Conservation (phyloP, 1,140 invertebrate species). For the Papilio dardanus region DNA sequence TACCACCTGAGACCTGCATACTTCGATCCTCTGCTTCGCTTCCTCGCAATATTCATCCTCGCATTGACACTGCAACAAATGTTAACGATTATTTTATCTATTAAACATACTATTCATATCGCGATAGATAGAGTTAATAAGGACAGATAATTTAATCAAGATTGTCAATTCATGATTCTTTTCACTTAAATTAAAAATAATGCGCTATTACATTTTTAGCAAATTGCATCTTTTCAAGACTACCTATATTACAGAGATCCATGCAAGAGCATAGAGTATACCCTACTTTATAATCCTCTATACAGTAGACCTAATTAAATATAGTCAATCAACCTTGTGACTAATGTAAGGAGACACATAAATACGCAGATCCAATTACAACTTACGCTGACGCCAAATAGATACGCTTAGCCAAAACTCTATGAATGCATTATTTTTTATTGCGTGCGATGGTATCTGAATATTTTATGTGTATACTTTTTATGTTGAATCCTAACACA, state of each 20-base stretch:
- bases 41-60: conserved; percentile 86
- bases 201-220: too few relatives aligned
- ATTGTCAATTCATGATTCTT: too few relatives aligned
- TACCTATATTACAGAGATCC: too few relatives aligned
- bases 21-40: conserved; percentile 86
- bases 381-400: not conserved
- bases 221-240: too few relatives aligned
- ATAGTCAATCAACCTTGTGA: too few relatives aligned
- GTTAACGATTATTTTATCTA: conserved; percentile 34
- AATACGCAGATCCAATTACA: too few relatives aligned
- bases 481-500: not conserved
- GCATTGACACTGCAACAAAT: conserved; percentile 87
- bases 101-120: not conserved
- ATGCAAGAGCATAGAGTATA: too few relatives aligned
- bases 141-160: not conserved
- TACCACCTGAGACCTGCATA: conserved; percentile 87
- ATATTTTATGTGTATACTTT: not conserved
- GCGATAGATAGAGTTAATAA: not conserved
- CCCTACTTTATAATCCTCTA: too few relatives aligned
- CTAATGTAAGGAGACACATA: too few relatives aligned
- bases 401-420: not conserved
- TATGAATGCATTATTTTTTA: not conserved
- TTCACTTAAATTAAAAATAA: too few relatives aligned
- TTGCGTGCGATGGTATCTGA: not conserved
- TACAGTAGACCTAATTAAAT: too few relatives aligned